phyloP scores from a whole-genome alignment of 30 jellyfish, hydroid and myxozoan genomes.

The Hydra vulgaris region DNA sequence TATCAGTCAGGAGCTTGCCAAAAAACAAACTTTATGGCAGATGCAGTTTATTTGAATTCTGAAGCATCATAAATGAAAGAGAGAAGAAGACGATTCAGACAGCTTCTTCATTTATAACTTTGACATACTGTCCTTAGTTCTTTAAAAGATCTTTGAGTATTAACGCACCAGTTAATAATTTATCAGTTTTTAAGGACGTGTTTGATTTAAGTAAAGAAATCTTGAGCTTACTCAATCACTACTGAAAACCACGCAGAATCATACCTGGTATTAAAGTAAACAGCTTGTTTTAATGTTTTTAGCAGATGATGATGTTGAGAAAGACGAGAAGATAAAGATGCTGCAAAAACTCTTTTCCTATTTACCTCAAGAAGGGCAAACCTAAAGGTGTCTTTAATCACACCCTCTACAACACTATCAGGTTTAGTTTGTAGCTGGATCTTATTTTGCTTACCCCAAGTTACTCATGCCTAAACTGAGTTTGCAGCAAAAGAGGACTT shows the following conservation, averaged over 20 bases:
- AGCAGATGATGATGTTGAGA: neutral
- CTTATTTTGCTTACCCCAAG: neutral
- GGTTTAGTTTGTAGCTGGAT: neutral
- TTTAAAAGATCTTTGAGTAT: neutral
- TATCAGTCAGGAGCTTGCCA: neutral
- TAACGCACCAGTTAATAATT: neutral
- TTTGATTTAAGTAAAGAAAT: neutral
- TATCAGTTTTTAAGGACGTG: neutral
- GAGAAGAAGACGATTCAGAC: neutral
- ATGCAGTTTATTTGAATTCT: neutral
- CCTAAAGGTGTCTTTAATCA: neutral
- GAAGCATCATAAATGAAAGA: neutral
- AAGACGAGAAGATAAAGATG: neutral
- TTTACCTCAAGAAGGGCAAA: neutral
- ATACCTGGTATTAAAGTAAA: neutral
- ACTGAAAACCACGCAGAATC: neutral
- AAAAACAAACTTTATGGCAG: neutral
- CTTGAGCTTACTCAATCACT: neutral
- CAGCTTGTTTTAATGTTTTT: neutral
- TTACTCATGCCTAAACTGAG: neutral
- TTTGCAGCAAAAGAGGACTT: neutral
- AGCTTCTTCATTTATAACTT: neutral
- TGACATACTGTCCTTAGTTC: neutral
- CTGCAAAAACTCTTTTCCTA: neutral
- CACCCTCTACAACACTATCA: neutral